Evolutionary conservation across 2,888 invertebrate genomes (phyloP).

Genomic region (Macrophya alboannulata): DNA sequence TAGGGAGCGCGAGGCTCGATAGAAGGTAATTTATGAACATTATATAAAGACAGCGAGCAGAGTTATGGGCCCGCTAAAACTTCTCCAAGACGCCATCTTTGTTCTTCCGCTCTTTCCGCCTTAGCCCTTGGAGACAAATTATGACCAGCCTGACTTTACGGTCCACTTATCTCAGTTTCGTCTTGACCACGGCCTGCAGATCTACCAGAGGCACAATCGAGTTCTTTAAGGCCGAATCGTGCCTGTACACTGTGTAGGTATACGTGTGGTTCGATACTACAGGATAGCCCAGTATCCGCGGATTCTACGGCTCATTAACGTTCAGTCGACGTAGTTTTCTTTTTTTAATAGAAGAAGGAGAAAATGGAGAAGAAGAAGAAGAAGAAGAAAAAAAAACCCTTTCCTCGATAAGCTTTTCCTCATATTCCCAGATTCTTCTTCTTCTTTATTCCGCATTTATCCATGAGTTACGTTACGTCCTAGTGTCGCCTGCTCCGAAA

Average conservation of each 20-base stretch:
- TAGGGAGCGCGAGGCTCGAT: slow-evolving; percentile 42
- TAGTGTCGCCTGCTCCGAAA: neutral
- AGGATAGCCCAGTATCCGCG: slow-evolving; percentile 5
- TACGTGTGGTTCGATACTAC: neutral
- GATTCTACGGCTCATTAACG: slow-evolving; percentile 19
- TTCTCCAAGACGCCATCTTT: slow-evolving; percentile 50
- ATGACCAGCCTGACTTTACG: slow-evolving; percentile 45
- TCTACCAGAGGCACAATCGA: slow-evolving; percentile 38
- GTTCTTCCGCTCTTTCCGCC: slow-evolving; percentile 42
- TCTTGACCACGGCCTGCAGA: slow-evolving; percentile 47
- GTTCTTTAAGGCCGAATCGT: slow-evolving; percentile 4
- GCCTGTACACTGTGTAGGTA: neutral
- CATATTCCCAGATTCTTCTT: neutral
- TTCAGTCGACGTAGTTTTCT: neutral
- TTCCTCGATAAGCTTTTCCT: neutral
- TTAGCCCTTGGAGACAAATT: slow-evolving; percentile 46
- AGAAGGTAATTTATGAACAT: slow-evolving; percentile 52
- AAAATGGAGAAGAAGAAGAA: neutral
- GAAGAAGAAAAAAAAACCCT: neutral
- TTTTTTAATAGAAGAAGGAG: neutral
- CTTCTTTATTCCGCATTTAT: neutral
- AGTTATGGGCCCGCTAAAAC: slow-evolving; percentile 48
- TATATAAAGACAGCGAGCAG: slow-evolving; percentile 52
- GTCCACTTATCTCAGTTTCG: slow-evolving; percentile 48
- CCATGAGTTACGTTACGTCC: neutral